phyloP scores from a whole-genome alignment of 1,140 invertebrate genomes.

The Heliconius melpomene region DNA sequence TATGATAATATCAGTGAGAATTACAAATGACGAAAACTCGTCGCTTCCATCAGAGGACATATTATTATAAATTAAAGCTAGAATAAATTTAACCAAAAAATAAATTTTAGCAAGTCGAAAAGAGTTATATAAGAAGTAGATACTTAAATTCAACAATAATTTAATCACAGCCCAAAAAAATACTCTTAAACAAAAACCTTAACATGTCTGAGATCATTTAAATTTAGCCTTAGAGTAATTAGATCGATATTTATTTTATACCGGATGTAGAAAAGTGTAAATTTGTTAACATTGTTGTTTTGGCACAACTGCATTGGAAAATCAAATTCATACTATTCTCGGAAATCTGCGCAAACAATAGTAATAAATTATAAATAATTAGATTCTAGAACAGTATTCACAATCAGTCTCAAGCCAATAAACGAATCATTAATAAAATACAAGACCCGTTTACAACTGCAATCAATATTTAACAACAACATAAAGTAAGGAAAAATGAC shows the following conservation, averaged over 20 bases:
- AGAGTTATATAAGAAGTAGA: not conserved
- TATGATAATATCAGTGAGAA: not conserved
- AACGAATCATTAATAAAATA: conserved; percentile 51
- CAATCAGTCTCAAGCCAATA: conserved; percentile 72
- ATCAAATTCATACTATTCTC: not conserved
- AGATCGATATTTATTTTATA: not conserved
- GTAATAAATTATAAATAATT: conserved; percentile 17
- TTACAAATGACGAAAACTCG: not conserved
- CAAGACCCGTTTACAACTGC: conserved; percentile 42
- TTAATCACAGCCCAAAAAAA: conserved; percentile 27
- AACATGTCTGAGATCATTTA: conserved; percentile 19
- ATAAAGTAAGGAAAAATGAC: conserved; percentile 30
- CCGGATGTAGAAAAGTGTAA: conserved; percentile 5
- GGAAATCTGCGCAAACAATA: not conserved
- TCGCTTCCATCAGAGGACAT: not conserved
- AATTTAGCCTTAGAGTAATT: not conserved
- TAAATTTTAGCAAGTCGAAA: not conserved
- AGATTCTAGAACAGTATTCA: conserved; percentile 42
- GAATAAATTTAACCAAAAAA: not conserved
- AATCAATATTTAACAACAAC: conserved; percentile 40
- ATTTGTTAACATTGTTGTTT: conserved; percentile 14
- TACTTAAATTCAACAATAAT: conserved; percentile 16
- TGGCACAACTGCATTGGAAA: conserved; percentile 36
- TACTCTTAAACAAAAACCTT: not conserved
- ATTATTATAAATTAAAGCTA: not conserved